Evolutionary conservation across 1,140 invertebrate species (phyloP), one percentile per base, ranked within the genome.

Genomic region (Hycleus cichorii): DNA sequence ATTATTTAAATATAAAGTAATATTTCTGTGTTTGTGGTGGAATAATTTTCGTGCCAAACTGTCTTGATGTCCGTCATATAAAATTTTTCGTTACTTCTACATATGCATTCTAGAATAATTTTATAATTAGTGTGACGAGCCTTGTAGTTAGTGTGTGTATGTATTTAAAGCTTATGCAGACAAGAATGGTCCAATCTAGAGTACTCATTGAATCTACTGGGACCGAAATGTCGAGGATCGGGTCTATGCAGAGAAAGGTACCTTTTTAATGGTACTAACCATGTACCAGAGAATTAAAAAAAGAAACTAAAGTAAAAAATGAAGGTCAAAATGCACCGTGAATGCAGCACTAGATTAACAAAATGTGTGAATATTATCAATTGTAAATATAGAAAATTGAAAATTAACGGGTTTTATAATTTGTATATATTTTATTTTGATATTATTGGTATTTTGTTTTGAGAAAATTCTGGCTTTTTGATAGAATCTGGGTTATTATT

Each of bases 161-260:
- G 63, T 64, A 64, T 69, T 65, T 59, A 59, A 66, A 69, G 72
- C 72, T 71, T 73, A 59, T 65, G 67, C 69, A 70, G 69, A 66
- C 59, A 62, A 65, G 67, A 69, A 52, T 72, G 69, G 71, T 62
- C 69, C 53, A 57, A 55, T 49, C 64, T 72, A 64, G 68, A 72
- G 58, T 58, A 66, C 49, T 64, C 62, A 52, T 63, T 70, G 66
- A 64, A 63, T 44, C 64, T 58, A 55, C 70, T 73, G 65, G 69
- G 69, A 58, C 66, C 68, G 65, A 64, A 65, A 68, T 65, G 66
- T 60, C 70, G 63, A 58, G 70, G 69, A 63, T 64, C 62, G 56
- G 70, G 72, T 64, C 66, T 74, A 62, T 72, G 70, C 69, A 72
- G 72, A 74, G 69, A 74, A 71, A 74, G 72, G 72, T 74, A 74